phyloP scores from a whole-genome alignment of 1,140 invertebrate genomes.

The Cephus cinctus region DNA sequence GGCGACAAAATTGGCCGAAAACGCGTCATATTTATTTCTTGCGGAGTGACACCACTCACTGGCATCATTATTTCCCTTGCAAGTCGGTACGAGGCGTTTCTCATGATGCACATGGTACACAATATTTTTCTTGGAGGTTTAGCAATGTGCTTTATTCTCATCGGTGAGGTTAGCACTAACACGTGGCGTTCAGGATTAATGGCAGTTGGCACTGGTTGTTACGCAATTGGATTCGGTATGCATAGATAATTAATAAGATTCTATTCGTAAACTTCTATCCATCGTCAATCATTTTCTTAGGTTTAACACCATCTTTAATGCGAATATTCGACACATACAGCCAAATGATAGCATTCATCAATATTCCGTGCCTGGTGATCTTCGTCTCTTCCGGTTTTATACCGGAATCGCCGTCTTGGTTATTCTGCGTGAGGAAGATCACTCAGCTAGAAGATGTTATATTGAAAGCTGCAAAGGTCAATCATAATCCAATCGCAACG shows the following conservation, averaged over 20 bases:
- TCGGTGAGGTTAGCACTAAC: constrained; percentile 20
- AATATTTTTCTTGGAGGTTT: constrained; percentile 25
- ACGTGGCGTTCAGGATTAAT: constrained; percentile 13
- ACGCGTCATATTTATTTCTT: constrained; percentile 18
- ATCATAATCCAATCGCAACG: not conserved
- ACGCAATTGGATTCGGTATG: constrained; percentile 21
- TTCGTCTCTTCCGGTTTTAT: constrained; percentile 16
- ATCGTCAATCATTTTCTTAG: constrained; percentile 5
- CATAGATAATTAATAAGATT: not conserved
- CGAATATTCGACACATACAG: constrained; percentile 16
- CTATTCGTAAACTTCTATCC: not conserved
- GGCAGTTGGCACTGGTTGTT: constrained; percentile 14
- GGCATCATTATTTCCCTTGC: constrained; percentile 12
- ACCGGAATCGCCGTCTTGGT: constrained; percentile 19
- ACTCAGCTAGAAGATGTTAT: constrained; percentile 7
- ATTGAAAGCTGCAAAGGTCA: constrained; percentile 10
- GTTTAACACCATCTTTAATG: constrained; percentile 15
- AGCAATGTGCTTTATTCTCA: constrained; percentile 15
- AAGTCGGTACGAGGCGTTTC: constrained; percentile 9
- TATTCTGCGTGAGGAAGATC: constrained; percentile 16
- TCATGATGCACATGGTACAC: constrained; percentile 13
- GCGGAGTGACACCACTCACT: constrained; percentile 17
- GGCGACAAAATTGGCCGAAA: constrained; percentile 20
- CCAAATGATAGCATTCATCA: constrained; percentile 17
- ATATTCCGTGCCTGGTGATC: constrained; percentile 6